These are phyloP conservation scores for Eilema sororculum DNA, from an alignment of 2,888 invertebrate species.

Conservation along the genomic window DNA sequence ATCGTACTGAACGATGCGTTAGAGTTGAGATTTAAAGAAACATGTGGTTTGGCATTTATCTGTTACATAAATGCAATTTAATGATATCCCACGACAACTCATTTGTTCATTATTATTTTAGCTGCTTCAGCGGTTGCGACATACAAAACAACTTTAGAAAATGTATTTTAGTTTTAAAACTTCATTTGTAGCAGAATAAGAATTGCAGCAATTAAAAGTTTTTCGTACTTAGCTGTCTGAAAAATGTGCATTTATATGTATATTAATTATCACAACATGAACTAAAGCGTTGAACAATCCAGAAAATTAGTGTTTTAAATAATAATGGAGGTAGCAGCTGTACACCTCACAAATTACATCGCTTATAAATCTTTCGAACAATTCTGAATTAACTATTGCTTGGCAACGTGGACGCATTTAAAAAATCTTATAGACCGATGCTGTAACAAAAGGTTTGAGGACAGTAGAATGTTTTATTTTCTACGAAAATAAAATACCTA, in stretches of 20 bases:
- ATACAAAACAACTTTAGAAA: slow-evolving; percentile 2
- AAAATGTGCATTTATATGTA: slow-evolving; percentile 20
- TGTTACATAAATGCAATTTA: background rate
- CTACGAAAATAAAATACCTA: slow-evolving; percentile 81
- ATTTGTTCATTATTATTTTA: background rate
- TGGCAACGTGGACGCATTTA: slow-evolving; percentile 57
- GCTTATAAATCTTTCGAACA: slow-evolving; percentile 55
- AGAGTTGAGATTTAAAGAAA: background rate
- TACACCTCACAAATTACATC: slow-evolving; percentile 55
- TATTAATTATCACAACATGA: slow-evolving; percentile 47
- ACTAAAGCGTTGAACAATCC: slow-evolving; percentile 41
- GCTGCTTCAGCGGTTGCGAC: background rate
- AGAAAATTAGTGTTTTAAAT: slow-evolving; percentile 50
- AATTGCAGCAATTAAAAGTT: slow-evolving; percentile 19
- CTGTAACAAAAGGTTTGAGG: slow-evolving; percentile 76
- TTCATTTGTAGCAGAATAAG: background rate
- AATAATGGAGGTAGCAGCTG: slow-evolving; percentile 60
- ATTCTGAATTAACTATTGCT: slow-evolving; percentile 49
- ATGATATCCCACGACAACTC: background rate
- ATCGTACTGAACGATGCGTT: background rate
- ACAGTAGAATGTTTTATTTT: slow-evolving; percentile 70
- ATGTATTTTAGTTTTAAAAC: background rate
- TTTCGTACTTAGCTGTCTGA: slow-evolving; percentile 15
- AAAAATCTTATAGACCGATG: slow-evolving; percentile 42
- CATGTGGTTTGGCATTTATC: slow-evolving; percentile 3